These are phyloP conservation scores for Oryzias celebensis DNA, from an alignment of 2,113 vertebrate genomes.

Conservation along the genomic window DNA sequence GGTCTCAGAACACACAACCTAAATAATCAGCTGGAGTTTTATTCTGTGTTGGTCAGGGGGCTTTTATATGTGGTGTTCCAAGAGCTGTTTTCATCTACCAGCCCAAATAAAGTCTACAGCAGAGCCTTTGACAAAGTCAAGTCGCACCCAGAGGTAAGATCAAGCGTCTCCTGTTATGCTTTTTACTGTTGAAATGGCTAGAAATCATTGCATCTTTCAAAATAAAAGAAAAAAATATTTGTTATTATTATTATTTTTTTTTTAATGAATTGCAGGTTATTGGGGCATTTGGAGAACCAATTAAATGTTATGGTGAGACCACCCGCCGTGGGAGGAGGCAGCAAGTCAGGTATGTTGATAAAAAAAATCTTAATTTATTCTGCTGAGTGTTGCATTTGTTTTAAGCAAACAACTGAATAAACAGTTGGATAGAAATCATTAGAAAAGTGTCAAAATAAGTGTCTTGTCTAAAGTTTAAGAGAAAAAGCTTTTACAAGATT, in stretches of 20 bases:
- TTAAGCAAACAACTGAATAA: too few species aligned
- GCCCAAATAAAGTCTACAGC: constrained; percentile 91
- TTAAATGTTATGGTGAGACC: constrained; percentile 89
- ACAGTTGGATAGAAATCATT: too few species aligned
- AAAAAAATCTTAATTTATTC: not conserved
- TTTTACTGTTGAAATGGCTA: too few species aligned
- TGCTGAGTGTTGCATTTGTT: too few species aligned
- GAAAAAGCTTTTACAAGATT: too few species aligned
- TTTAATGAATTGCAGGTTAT: constrained; percentile 76
- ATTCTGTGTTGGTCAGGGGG: constrained; percentile 75
- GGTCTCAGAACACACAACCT: not conserved
- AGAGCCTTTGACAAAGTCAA: constrained; percentile 89
- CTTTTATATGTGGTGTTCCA: constrained; percentile 91
- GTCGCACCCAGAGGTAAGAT: constrained; percentile 86
- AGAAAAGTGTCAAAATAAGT: too few species aligned
- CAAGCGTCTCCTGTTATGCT: not conserved
- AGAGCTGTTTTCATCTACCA: constrained; percentile 92
- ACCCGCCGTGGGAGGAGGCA: constrained; percentile 91
- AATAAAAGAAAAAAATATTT: too few species aligned
- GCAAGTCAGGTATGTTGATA: constrained; percentile 82
- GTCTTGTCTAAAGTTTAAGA: too few species aligned
- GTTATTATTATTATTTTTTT: too few species aligned
- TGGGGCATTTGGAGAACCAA: constrained; percentile 87
- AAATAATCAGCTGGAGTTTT: not conserved
- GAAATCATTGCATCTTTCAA: too few species aligned